phyloP scores from a whole-genome alignment of 2,797 vertebrate genomes.

The Micromesistius poutassou region DNA sequence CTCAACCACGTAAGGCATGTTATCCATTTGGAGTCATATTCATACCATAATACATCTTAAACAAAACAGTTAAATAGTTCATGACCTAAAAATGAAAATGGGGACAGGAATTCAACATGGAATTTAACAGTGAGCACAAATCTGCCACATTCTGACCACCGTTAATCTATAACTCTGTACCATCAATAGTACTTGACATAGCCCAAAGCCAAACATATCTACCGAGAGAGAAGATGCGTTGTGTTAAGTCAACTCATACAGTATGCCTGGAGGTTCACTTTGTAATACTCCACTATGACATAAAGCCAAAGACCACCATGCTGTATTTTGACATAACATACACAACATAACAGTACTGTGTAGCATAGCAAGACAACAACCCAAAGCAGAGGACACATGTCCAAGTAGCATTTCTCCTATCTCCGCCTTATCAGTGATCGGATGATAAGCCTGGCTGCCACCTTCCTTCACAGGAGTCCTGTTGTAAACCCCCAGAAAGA shows the following conservation, averaged over 20 bases:
- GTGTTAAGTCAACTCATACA: background rate
- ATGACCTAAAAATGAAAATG: background rate
- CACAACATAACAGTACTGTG: background rate
- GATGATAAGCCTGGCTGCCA: conserved; percentile 34
- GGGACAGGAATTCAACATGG: no score
- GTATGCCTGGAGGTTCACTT: background rate
- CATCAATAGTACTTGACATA: background rate
- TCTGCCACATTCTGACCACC: background rate
- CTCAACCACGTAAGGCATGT: background rate
- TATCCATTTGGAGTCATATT: background rate
- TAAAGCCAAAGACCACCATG: background rate
- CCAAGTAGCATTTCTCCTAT: conserved; percentile 20
- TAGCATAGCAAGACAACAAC: conserved; percentile 15
- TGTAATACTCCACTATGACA: background rate
- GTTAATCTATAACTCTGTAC: background rate
- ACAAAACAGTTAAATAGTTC: background rate
- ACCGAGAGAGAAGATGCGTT: background rate
- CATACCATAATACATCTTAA: background rate
- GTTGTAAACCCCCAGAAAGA: no score
- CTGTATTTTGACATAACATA: background rate
- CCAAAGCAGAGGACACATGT: background rate
- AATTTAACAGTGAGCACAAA: no score
- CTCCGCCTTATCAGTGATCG: conserved; percentile 45
- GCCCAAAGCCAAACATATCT: background rate
- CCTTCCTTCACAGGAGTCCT: no score